These are phyloP conservation scores for Acronicta aceris DNA, from an alignment of 2,888 invertebrate genomes.

Conservation along the genomic window DNA sequence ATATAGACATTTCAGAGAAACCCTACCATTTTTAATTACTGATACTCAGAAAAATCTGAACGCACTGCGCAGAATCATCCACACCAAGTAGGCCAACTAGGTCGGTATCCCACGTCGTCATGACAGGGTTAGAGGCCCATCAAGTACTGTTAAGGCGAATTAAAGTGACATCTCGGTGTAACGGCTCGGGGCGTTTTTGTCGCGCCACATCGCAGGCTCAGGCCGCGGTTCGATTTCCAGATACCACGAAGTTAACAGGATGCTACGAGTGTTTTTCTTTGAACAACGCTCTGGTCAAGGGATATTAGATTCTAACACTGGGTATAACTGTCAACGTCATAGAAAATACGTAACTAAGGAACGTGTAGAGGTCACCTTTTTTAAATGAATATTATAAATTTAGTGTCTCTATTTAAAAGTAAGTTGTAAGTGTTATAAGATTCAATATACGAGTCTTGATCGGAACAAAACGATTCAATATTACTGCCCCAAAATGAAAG, in stretches of 20 bases:
- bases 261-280: conserved; percentile 48
- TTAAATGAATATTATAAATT: too few relatives aligned
- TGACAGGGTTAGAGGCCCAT: conserved; percentile 65
- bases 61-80: conserved; percentile 6
- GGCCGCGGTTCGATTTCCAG: conserved; percentile 53
- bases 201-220: conserved; percentile 46
- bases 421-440: too few relatives aligned
- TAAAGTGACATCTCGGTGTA: conserved; percentile 77
- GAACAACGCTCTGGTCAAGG: conserved; percentile 39
- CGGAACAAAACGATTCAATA: too few relatives aligned
- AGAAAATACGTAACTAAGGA: not conserved
- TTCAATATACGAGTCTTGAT: too few relatives aligned
- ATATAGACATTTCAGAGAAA: too few relatives aligned
- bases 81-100: conserved; percentile 35
- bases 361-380: too few relatives aligned
- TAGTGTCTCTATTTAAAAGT: too few relatives aligned
- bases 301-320: conserved; percentile 37
- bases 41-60: conserved; percentile 16
- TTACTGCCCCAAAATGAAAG: too few relatives aligned
- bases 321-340: conserved; percentile 7
- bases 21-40: too few relatives aligned
- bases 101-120: conserved; percentile 57
- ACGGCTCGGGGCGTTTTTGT: conserved; percentile 66
- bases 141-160: conserved; percentile 81
- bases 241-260: conserved; percentile 64